Evolutionary conservation across 1,140 invertebrate genomes (phyloP), one percentile per base, ranked within the genome.

Genomic region (Apis florea): DNA sequence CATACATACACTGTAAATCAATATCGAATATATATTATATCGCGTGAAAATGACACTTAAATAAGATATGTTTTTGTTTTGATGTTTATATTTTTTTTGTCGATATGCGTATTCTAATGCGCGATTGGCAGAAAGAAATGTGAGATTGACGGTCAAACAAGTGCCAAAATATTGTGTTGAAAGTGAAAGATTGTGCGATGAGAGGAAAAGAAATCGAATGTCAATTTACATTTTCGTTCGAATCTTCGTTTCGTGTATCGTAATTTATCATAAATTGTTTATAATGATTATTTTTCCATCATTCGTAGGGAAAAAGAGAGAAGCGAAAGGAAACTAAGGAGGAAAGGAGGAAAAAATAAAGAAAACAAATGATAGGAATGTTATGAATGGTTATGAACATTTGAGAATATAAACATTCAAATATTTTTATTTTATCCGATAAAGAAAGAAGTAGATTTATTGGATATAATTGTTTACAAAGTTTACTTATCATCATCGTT

Each of bases 141-240:
- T 51, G 31, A 54, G 53, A 66, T 74, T 56, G 53, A 74, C 31
- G 61, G 61, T 19, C 31, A 66, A 74, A 67, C 61, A 66, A 66
- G 79, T 80, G 79, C 79, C 79, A 80, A 80, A 80, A 74, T 74
- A 67, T 66, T 73, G 31, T 56, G 56, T 56, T 40, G 9, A n/a
- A 21, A 49, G 9, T 26, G 13, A 80, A 54, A 26, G 47, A 56
- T 51, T 13, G 40, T 58, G 24, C 54, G n/a, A 58, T 5, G 15
- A 64, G n/a, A 9, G 47, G 58, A 51, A 79, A 19, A 49, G 24
- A 10, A 19, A 49, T 71, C n/a, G 49, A 4, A 79, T 56, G 40
- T 49, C 68, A 64, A 49, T 66, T 64, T n/a, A 47, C 19, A 70
- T 70, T 24, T 71, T 66, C 78, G 51, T 80, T 40, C 40, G n/a